Evolutionary conservation across 2,888 invertebrate genomes (phyloP).

Genomic region (Plebejus argus): DNA sequence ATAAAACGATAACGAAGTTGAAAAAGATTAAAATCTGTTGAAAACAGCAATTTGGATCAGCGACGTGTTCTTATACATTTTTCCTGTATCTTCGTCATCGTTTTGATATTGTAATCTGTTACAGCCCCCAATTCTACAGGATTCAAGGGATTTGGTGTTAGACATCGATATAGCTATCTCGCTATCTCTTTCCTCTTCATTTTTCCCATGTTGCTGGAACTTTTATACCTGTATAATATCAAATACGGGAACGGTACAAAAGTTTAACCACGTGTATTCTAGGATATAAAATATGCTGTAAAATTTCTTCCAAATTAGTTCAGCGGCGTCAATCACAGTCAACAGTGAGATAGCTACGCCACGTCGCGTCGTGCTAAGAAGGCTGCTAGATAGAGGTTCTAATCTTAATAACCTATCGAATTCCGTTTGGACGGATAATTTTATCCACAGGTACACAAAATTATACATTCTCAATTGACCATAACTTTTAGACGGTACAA

Average conservation of each 20-base stretch:
- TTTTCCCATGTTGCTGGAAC: neutral
- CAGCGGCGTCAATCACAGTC: too few species aligned
- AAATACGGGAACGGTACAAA: too few species aligned
- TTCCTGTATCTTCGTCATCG: neutral
- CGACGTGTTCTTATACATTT: neutral
- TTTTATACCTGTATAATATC: too few species aligned
- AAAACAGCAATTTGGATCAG: neutral
- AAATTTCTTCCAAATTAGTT: too few species aligned
- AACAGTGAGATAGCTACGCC: neutral
- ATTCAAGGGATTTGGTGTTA: neutral
- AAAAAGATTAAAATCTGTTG: neutral
- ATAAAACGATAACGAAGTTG: neutral
- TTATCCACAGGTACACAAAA: conserved; percentile 66
- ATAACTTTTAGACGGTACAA: conserved; percentile 63
- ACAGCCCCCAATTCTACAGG: conserved; percentile 3
- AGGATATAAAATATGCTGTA: too few species aligned
- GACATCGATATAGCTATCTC: neutral
- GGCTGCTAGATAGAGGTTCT: conserved; percentile 45
- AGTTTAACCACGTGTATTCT: too few species aligned
- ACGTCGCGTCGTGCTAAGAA: neutral
- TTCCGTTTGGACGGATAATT: conserved; percentile 74
- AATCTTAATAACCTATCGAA: conserved; percentile 62
- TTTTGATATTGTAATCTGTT: neutral
- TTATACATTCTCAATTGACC: conserved; percentile 68
- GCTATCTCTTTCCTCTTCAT: neutral